Conservation (phyloP, 2,888 invertebrate genomes). For the Doris montereyensis region DNA sequence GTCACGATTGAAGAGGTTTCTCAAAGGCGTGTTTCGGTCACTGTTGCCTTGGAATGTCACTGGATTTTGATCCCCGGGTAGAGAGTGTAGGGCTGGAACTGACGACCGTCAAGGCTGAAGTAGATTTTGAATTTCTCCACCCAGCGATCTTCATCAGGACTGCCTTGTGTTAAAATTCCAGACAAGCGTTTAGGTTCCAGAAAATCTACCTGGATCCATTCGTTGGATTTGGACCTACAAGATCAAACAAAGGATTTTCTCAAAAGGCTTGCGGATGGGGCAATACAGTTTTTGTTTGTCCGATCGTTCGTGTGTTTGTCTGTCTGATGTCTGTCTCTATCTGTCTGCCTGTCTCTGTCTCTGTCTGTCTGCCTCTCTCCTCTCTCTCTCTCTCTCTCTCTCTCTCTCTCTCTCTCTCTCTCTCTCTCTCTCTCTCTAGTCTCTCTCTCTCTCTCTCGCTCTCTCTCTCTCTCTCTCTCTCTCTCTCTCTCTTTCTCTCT, state of each 20-base stretch:
- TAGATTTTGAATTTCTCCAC: conserved; percentile 52
- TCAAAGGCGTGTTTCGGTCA: conserved; percentile 1
- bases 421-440: no score
- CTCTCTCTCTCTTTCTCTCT: no score
- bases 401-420: no score
- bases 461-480: no score
- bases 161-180: conserved; percentile 58
- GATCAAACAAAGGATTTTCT: background rate
- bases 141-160: conserved; percentile 52
- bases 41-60: conserved; percentile 18
- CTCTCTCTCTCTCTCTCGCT: no score
- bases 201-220: conserved; percentile 61
- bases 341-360: no score
- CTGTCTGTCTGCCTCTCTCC: no score
- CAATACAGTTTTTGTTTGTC: no score
- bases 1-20: conserved; percentile 51
- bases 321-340: no score
- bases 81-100: conserved; percentile 52
- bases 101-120: conserved; percentile 52
- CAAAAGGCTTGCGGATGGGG: no score
- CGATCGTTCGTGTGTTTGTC: no score
- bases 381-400: no score
- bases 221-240: conserved; percentile 2
- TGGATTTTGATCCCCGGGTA: background rate
- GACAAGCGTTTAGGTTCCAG: conserved; percentile 50